Evolutionary conservation across 2,888 invertebrate species (phyloP).

Genomic region (Selenia dentaria): DNA sequence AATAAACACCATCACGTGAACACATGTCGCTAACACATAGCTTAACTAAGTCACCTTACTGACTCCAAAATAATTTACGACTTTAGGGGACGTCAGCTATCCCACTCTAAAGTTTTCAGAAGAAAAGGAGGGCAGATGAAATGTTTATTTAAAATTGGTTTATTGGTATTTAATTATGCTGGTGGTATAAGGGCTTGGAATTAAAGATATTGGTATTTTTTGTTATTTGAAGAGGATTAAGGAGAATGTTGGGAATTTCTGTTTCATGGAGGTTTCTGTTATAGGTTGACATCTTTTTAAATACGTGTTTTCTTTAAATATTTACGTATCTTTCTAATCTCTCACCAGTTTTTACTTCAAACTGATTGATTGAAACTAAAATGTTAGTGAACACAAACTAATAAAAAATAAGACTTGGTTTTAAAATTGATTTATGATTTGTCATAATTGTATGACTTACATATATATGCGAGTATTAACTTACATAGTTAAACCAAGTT

Average conservation of each 20-base stretch:
- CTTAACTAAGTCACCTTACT: slow-evolving; percentile 54
- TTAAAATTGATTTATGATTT: no score
- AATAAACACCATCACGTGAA: slow-evolving; percentile 75
- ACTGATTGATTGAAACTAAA: no score
- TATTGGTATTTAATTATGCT: slow-evolving; percentile 76
- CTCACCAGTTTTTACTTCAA: no score
- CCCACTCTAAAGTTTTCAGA: slow-evolving; percentile 35
- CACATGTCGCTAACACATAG: slow-evolving; percentile 71
- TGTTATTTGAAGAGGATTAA: slow-evolving; percentile 8
- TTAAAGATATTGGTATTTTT: slow-evolving; percentile 34
- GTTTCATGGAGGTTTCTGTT: slow-evolving; percentile 8
- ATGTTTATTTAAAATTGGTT: slow-evolving; percentile 71
- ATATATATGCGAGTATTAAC: no score
- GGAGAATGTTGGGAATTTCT: slow-evolving; percentile 1
- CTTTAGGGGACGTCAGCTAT: slow-evolving; percentile 33
- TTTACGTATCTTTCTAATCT: no score
- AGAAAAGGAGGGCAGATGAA: slow-evolving; percentile 42
- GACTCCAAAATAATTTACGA: slow-evolving; percentile 74
- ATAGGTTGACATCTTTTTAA: slow-evolving; percentile 1
- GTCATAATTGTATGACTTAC: no score
- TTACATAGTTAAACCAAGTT: no score
- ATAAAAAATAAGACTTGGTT: no score
- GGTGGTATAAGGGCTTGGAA: slow-evolving; percentile 45
- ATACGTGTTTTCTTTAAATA: no score
- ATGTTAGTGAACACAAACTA: no score